Conservation (phyloP, 2,888 invertebrate genomes). For the Drosophila putrida region DNA sequence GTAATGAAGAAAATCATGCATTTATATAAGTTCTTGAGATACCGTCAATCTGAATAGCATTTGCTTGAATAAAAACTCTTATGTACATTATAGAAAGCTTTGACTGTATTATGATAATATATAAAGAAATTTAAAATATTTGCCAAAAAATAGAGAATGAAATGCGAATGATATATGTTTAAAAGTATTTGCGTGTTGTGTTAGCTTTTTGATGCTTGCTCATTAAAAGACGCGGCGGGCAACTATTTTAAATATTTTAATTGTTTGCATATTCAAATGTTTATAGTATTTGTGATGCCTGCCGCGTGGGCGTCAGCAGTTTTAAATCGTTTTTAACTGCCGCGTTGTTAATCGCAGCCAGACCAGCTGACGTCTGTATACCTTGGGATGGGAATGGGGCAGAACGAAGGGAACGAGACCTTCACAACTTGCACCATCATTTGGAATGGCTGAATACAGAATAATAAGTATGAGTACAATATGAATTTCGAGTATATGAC, state of each 20-base stretch:
- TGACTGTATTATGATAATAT: conserved; percentile 6
- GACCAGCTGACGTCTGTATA: conserved; percentile 64
- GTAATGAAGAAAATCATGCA: background rate
- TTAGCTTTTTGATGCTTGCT: conserved; percentile 38
- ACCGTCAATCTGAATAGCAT: background rate
- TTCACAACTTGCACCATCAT: conserved; percentile 59
- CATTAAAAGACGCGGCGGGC: conserved; percentile 63
- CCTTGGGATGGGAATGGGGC: background rate
- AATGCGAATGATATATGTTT: conserved; percentile 19
- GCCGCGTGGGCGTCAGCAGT: conserved; percentile 43
- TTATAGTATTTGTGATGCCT: conserved; percentile 26
- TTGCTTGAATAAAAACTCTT: background rate
- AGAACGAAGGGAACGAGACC: conserved; percentile 24
- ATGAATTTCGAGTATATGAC: conserved; percentile 44
- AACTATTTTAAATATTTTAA: conserved; percentile 78
- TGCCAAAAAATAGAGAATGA: conserved; percentile 16
- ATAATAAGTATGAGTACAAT: conserved; percentile 41
- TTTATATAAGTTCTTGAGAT: background rate
- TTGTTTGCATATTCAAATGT: conserved; percentile 69
- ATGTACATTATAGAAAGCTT: background rate
- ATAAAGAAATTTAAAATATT: conserved; percentile 1
- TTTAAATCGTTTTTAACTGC: conserved; percentile 72
- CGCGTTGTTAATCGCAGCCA: conserved; percentile 54
- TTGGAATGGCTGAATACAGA: conserved; percentile 21
- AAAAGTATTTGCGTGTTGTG: conserved; percentile 35